Conservation (phyloP, 2,797 vertebrate species). For the Melanotaenia parkinsoni region DNA sequence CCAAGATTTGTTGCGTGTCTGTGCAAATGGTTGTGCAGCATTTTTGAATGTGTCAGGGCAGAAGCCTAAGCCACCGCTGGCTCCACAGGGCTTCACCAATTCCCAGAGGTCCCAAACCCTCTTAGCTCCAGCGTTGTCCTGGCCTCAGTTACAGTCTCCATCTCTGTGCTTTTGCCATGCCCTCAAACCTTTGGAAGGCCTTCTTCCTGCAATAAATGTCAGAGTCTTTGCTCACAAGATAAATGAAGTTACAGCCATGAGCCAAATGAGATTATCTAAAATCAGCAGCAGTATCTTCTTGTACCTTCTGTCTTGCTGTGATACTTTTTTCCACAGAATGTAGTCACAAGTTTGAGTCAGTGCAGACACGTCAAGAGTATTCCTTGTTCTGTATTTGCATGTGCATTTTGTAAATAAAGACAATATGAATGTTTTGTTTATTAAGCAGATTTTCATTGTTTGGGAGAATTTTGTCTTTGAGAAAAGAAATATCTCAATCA, state of each 20-base stretch:
- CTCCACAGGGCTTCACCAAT: constrained; percentile 64
- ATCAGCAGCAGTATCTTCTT: constrained; percentile 63
- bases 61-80: constrained; percentile 59
- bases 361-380: constrained; percentile 26
- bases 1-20: constrained; percentile 3
- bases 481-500: background rate
- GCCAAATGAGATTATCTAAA: constrained; percentile 74
- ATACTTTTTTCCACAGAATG: constrained; percentile 35
- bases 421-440: background rate
- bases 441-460: background rate
- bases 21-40: constrained; percentile 30
- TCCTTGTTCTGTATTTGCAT: constrained; percentile 10
- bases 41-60: constrained; percentile 51
- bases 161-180: constrained; percentile 65
- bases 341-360: constrained; percentile 23
- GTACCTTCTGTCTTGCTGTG: constrained; percentile 52
- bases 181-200: constrained; percentile 80
- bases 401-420: constrained; percentile 10
- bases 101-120: constrained; percentile 67
- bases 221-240: constrained; percentile 66
- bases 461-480: background rate
- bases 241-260: constrained; percentile 57
- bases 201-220: constrained; percentile 81
- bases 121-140: constrained; percentile 45
- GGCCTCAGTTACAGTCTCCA: constrained; percentile 54